Base-by-base conservation (phyloP, 1,140 invertebrate genomes). In the Neelides sp. region DNA sequence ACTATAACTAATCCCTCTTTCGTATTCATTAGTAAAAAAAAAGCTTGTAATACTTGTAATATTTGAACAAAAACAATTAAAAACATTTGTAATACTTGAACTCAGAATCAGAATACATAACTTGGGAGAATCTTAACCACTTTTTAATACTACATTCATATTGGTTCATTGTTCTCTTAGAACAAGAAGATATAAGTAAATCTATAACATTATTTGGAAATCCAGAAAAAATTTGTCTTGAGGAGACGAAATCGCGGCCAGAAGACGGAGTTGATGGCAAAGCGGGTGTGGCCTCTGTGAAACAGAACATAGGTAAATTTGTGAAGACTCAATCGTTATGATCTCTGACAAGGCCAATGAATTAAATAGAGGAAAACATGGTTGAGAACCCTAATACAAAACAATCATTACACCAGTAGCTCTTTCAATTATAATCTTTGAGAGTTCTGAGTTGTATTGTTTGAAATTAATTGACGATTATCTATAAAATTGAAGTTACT, bases 1-100 rank as follows among this genome's bases (percentile, higher is more conserved):
- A 40, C 32, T 45, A 28, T 50, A 55, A 47, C 53, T 35, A 30
- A 43, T 13, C 19, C 46, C 47, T 15, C 5, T 2, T 3, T 40
- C 8, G 35, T 24, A 35, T 10, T 49, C 27, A 19, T 23, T 10
- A 4, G 43, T 34, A 28, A 49, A 37, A 10, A 49, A n/a, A n/a
- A n/a, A n/a, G n/a, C n/a, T n/a, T n/a, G n/a, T n/a, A n/a, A n/a
- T n/a, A n/a, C n/a, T n/a, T n/a, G n/a, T n/a, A n/a, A n/a, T n/a
- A n/a, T n/a, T n/a, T n/a, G n/a, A n/a, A n/a, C n/a, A n/a, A n/a
- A n/a, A n/a, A n/a, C n/a, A 49, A 32, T 27, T 23, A n/a, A 49
- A 32, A 26, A 50, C 32, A 28, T n/a, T 13, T 30, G 13, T 30
- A 27, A 47, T 22, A 1, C n/a, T 13, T 1, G 50, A 36, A 2